Evolutionary conservation across 2,797 vertebrate genomes (phyloP), one percentile per base, ranked within the genome.

Genomic region (Chiloscyllium punctatum): DNA sequence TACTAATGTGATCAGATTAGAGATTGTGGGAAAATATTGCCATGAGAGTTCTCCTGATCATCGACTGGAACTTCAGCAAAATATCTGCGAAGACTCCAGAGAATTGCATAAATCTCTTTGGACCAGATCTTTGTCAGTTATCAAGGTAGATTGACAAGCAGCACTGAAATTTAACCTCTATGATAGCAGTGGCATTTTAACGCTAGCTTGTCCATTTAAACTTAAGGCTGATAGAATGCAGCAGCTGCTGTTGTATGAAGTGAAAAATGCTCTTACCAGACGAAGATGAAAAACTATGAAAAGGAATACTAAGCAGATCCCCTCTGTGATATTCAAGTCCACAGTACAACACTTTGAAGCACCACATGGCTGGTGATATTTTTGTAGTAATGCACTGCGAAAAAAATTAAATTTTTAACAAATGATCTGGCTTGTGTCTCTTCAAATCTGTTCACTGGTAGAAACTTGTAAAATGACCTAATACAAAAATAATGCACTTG

Each of bases 401-500:
- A 92, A 66, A 33, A 30, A 33, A 69, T 92, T 92, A 66, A n/a
- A 68, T 42, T 92, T 68, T 68, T 9, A 69, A 92, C 66, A 25
- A 4, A 69, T 69, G 90, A 69, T 92, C 90, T 92, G 90, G n/a
- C 42, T 69, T 92, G 90, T 69, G n/a, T 92, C 90, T 27, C 66
- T 92, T 92, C 21, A 69, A 18, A 69, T 92, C 90, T 69, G 33
- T 92, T 92, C n/a, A 69, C 62, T 92, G n/a, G 37, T 7, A 42
- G n/a, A 92, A 69, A 2, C 7, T 92, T 92, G 27, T 23, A 37
- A 92, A 92, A 92, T 92, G 90, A 92, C 66, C 90, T 42, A 25
- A 92, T 69, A n/a, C n/a, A 92, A 69, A 92, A 92, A 92, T 92
- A 25, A 92, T 92, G 37, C 18, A 92, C 90, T 92, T 92, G 90